Conservation (phyloP, 2,113 vertebrate species). For the Zapornia atra region DNA sequence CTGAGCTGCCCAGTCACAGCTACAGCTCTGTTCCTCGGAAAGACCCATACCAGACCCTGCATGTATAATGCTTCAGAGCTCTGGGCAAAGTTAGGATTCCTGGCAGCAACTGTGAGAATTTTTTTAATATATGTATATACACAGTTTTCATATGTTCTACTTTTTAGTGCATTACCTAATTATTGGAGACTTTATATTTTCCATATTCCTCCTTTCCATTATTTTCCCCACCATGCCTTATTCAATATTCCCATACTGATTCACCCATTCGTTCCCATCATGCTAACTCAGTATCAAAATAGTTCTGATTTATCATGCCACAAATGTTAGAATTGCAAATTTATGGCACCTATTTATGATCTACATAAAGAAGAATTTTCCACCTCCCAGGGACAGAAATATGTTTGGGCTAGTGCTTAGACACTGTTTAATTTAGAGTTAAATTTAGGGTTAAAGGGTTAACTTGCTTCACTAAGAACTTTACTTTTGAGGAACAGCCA, state of each 20-base stretch:
- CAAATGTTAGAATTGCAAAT: neutral
- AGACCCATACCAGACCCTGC: neutral
- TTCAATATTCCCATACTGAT: neutral
- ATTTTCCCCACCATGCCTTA: neutral
- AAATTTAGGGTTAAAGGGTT: too few species aligned
- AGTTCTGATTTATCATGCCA: neutral
- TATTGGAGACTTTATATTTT: neutral
- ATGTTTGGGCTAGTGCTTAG: too few species aligned
- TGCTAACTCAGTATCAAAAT: neutral
- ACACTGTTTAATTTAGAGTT: too few species aligned
- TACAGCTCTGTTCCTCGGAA: neutral
- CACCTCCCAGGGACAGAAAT: too few species aligned
- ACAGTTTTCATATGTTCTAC: neutral
- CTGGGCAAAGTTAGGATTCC: neutral
- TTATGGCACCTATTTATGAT: neutral
- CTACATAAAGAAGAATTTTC: too few species aligned
- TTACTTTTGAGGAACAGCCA: too few species aligned
- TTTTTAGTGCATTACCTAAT: neutral
- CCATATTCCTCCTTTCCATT: neutral
- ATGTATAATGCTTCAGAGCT: rapidly evolving
- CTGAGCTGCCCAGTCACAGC: neutral
- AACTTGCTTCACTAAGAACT: too few species aligned
- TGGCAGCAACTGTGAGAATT: neutral
- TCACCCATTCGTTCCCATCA: neutral
- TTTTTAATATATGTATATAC: neutral